Base-by-base conservation (phyloP, 2,888 invertebrate species). In the Lasioglossum villosulum region DNA sequence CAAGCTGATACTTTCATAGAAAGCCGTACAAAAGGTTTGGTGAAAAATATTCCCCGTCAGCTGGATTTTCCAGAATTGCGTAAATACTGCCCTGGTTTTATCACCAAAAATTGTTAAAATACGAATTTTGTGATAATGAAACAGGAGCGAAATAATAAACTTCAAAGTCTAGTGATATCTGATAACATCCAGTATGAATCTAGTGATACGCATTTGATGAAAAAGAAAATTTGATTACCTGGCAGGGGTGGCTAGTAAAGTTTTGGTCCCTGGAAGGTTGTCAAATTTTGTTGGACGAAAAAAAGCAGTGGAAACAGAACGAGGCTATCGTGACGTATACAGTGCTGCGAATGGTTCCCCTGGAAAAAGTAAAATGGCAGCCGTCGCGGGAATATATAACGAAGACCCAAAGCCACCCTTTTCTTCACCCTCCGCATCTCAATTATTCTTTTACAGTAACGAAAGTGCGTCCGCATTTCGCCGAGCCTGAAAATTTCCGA, bases 341-440 rank as follows among this genome's bases (percentile, higher is more conserved):
- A 75, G 48, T 27, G 42, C 76, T 4, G 71, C 23, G 37, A 39
- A 66, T 34, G 66, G 34, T 66, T 30, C 66, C 68, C 30, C 37
- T 4, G 68, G 68, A 78, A 82, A 42, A 73, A 77, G 72, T 73
- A 73, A 82, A 78, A 56, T 37, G 8, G 19, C 66, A n/a, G 52
- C 56, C 75, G 59, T 45, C 75, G 59, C 45, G 27, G 37, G 71
- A 71, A 71, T 80, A n/a, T 37, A 66, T 73, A 63, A 79, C 34
- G 59, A 27, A 59, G 48, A 63, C 45, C 42, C 8, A 19, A 27
- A 45, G 42, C 59, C 23, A 23, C 80, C 45, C 27, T 37, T 42
- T 48, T 10, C 59, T 68, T 34, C 23, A 45, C 5, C 74, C 42
- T 42, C 42, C 68, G 34, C 23, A 23, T 68, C 63, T 42, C 75